Base-by-base conservation (phyloP, 2,113 vertebrate species). In the Peromyscus maniculatus region DNA sequence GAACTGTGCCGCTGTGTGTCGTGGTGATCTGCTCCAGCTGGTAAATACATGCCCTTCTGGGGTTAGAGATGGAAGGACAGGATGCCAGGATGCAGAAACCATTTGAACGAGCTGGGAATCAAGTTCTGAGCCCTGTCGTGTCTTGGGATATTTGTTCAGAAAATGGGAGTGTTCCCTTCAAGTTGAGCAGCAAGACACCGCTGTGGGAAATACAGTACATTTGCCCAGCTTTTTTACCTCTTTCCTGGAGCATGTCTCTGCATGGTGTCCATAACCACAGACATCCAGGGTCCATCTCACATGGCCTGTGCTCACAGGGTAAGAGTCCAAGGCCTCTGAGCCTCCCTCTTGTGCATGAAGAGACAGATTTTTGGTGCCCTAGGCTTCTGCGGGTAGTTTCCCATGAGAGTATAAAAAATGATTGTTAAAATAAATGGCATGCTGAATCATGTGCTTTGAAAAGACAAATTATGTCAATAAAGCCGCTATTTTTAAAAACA, bases 401-500 rank as follows among this genome's bases (percentile, higher is more conserved):
- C 39, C 55, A 84, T 71, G 87, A 59, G 49, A 84, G 55, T 57
- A 93, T 71, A 62, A 66, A 94, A 94, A 43, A 79, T 79, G 22
- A 82, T 87, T 59, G 67, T 71, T 87, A 89, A 90, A 93, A 93
- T 94, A 87, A 96, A 94, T 83, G 62, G 31, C 22, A 46, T n/a
- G 67, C 17, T 64, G 17, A 92, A 79, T 46, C 8, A 0, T 77
- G 39, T 11, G 36, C 21, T 80, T 89, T 75, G 62, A 97, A 93
- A 87, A 17, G 43, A 49, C 33, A 49, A 21, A 83, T 89, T 91
- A 79, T 52, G 7, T 79, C n/a, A 71, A 80, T 71, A 89, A 31
- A 31, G 15, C 21, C n/a, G 4, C 28, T 91, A 43, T 94, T 93
- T 95, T 93, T 55, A 15, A 86, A 90, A 86, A 31, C 16, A 62